Base-by-base conservation (phyloP, 2,888 invertebrate species). In the Plagiodera versicolora region DNA sequence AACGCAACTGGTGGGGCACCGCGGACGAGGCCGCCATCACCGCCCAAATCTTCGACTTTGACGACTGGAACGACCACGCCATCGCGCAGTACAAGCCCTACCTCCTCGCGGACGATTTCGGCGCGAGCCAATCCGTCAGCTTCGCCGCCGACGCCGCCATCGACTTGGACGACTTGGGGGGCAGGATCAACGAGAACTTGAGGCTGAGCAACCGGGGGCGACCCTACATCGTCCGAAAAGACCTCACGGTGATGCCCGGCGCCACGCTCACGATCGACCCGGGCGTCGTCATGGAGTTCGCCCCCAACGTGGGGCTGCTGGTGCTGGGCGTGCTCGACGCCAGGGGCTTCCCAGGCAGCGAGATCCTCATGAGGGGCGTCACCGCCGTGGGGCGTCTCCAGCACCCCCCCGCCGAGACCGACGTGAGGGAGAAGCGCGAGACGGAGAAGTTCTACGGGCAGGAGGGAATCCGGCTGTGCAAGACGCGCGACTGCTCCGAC, bases 21-120 rank as follows among this genome's bases (percentile, higher is more conserved):
- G 82, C 83, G 0, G 85, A 89, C 56, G 88, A 91, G 54, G 82
- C 81, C 4, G 84, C 85, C 57, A 98, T 99, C 56, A 87, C 88
- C 69, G 84, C 87, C 53, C 86, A 88, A 75, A 96, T 98, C 72
- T 98, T 98, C 77, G 98, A 98, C 81, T 98, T 99, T 80, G 97
- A 99, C 77, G 98, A 98, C 77, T 99, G 99, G 98, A 99, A 99
- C 78, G 94, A 95, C 79, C 96, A 95, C 78, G 97, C 97, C 0
- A 87, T 97, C 54, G 98, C 97, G 0, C 86, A 89, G 11, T 99
- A 91, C 79, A 85, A 89, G 56, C 99, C 98, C 0, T 98, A 89
- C 78, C 84, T 97, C 59, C 85, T 90, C 0, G 89, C 89, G 75
- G 89, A 93, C 67, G 84, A 85, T 51, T 87, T 92, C 71, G 89